Conservation (phyloP, 2,888 invertebrate species). For the Harpagoxenus sublaevis region DNA sequence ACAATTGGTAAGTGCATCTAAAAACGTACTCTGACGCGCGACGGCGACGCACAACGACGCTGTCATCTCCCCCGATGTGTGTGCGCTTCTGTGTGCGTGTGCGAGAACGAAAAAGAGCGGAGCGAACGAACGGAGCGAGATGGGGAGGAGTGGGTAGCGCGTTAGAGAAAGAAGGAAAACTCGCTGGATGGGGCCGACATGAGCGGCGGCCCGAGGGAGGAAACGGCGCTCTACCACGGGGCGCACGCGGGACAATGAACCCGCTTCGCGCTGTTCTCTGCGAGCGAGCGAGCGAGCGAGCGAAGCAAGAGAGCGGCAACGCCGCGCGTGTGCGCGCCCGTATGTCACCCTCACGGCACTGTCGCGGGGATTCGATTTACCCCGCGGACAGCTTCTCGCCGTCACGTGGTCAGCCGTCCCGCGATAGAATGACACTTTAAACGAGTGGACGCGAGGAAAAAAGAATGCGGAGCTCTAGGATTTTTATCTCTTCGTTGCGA, state of each 20-base stretch:
- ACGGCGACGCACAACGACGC: slow-evolving; percentile 40
- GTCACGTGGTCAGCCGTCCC: slow-evolving; percentile 23
- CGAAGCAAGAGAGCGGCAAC: slow-evolving; percentile 71
- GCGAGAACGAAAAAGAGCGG: background rate
- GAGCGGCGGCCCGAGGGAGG: slow-evolving; percentile 71
- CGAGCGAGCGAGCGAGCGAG: slow-evolving; percentile 53
- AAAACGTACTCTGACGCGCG: slow-evolving; percentile 5
- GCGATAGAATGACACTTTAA: background rate
- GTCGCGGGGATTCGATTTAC: slow-evolving; percentile 4
- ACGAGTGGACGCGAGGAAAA: background rate
- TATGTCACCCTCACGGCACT: slow-evolving; percentile 66
- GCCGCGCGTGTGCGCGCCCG: slow-evolving; percentile 68
- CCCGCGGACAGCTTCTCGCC: slow-evolving; percentile 4
- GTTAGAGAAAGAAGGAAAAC: background rate
- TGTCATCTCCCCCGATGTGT: slow-evolving; percentile 35
- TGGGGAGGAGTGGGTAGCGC: background rate
- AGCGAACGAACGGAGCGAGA: background rate
- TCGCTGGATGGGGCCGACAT: slow-evolving; percentile 52
- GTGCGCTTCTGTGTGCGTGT: background rate
- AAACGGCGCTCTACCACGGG: slow-evolving; percentile 72
- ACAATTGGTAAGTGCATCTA: slow-evolving; percentile 94
- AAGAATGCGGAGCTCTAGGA: background rate
- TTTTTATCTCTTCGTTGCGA: background rate
- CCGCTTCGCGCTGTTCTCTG: slow-evolving; percentile 80
- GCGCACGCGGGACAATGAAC: slow-evolving; percentile 85